Base-by-base conservation (phyloP, 2,113 vertebrate species). In the Mungos mungo region DNA sequence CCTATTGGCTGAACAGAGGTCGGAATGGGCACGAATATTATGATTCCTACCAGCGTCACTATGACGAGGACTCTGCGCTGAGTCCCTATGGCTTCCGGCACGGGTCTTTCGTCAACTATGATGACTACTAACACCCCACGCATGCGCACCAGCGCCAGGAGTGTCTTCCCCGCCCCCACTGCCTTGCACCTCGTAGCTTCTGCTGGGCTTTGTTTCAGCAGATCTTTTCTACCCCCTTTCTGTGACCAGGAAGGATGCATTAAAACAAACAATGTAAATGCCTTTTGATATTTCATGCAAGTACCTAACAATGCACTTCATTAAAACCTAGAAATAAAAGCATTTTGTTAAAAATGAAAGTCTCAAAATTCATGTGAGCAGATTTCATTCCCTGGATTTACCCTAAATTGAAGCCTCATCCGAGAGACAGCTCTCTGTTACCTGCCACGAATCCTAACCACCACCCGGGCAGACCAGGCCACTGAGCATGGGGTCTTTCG, bases 51-150 rank as follows among this genome's bases (percentile, higher is more conserved):
- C 99, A 99, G 41, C 99, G 99, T 88, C 99, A 99, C 95, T 99
- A 99, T 0, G 99, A 99, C 5, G 99, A 99, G 85, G 99, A 99
- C 13, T 60, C 99, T 1, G 99, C 99, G 0, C 98, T 99, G 12
- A 98, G 99, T 86, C 97, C 98, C 0, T 25, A 98, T 7, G 96
- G 98, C 41, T 99, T 99, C 98, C 98, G 99, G 94, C 99, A 99
- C 0, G 99, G 99, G 21, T 99, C 99, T 14, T 97, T 99, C 0
- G 99, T 99, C 97, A 99, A 99, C 97, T 99, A 99, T 0, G 99
- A 99, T 1, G 99, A 99, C 97, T 99, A 99, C 96, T 99, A 68
- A 52, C 87, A 45, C 29, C 47, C 47, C 38, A 0, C 9, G 3
- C 0, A 86, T 50, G 6, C 57, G 29, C 38, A 12, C 76, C 31